phyloP scores from a whole-genome alignment of 2,113 vertebrate genomes.

The Epinephelus cyanopodus region DNA sequence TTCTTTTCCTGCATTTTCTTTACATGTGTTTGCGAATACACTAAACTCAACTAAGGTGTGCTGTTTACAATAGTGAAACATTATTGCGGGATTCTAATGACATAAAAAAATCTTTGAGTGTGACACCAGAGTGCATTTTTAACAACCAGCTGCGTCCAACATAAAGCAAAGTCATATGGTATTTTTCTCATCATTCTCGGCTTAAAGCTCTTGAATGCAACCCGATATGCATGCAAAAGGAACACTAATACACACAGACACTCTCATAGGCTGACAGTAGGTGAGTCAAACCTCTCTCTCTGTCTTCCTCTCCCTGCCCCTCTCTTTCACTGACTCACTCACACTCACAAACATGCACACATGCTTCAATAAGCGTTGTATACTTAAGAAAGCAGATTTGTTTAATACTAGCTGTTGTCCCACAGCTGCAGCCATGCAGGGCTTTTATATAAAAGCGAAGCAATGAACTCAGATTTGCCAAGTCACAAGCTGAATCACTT shows the following conservation, averaged over 20 bases:
- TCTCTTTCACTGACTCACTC: not conserved
- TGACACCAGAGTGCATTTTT: not conserved
- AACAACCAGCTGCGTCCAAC: not conserved
- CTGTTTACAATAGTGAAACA: not conserved
- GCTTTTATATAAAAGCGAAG: conserved; percentile 46
- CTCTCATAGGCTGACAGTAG: not conserved
- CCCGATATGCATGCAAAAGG: not conserved
- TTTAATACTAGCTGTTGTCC: conserved; percentile 50
- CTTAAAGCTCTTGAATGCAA: conserved; percentile 3
- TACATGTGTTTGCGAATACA: too few relatives aligned
- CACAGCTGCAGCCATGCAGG: conserved; percentile 35
- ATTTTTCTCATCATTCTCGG: not conserved
- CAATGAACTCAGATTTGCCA: conserved; percentile 50
- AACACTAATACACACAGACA: conserved; percentile 12
- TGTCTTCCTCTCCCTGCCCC: not conserved
- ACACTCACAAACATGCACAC: conserved; percentile 18
- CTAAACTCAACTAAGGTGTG: not conserved
- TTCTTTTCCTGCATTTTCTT: too few relatives aligned
- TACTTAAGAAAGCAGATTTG: conserved; percentile 52
- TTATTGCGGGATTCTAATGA: not conserved
- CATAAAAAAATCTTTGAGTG: not conserved
- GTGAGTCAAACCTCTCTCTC: conserved; percentile 22
- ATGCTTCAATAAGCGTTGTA: conserved; percentile 18
- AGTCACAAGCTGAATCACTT: conserved; percentile 63
- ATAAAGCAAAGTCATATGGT: not conserved